Conservation (phyloP, 2,888 invertebrate species). For the Carterocephalus palaemon region DNA sequence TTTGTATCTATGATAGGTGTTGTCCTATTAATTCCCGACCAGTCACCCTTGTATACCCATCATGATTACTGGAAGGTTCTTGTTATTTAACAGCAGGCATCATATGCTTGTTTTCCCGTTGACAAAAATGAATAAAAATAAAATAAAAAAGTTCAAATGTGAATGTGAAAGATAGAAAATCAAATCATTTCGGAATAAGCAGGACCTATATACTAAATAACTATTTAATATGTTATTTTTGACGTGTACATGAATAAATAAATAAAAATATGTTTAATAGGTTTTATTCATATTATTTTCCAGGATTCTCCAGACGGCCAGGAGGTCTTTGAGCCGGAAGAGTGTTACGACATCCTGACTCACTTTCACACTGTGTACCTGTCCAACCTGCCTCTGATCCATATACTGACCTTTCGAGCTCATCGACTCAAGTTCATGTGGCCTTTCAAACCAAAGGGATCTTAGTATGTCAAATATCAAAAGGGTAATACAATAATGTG, state of each 20-base stretch:
- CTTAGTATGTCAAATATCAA: background rate
- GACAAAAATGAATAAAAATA: too few species aligned
- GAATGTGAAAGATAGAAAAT: too few species aligned
- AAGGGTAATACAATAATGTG: background rate
- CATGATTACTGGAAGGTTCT: too few species aligned
- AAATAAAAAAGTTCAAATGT: too few species aligned
- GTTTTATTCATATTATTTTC: conserved; percentile 22
- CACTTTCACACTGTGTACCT: conserved; percentile 66
- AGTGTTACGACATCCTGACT: conserved; percentile 62
- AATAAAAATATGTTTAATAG: background rate
- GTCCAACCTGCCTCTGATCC: conserved; percentile 64
- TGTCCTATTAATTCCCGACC: too few species aligned
- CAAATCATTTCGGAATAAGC: too few species aligned
- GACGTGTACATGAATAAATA: background rate
- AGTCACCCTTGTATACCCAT: too few species aligned
- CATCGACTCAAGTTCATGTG: conserved; percentile 55
- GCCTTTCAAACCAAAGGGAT: conserved; percentile 53
- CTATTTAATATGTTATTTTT: too few species aligned
- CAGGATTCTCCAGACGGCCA: conserved; percentile 65
- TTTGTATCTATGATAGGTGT: too few species aligned
- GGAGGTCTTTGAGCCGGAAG: conserved; percentile 59
- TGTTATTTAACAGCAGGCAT: too few species aligned
- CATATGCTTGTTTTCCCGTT: too few species aligned
- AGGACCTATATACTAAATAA: too few species aligned
- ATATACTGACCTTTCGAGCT: conserved; percentile 58